Percentiles rank a stretch among this genome's conserved stretches.
These are phyloP conservation scores for Engystomops pustulosus DNA, from an alignment of 2,113 vertebrate species.

Conservation along the genomic window DNA sequence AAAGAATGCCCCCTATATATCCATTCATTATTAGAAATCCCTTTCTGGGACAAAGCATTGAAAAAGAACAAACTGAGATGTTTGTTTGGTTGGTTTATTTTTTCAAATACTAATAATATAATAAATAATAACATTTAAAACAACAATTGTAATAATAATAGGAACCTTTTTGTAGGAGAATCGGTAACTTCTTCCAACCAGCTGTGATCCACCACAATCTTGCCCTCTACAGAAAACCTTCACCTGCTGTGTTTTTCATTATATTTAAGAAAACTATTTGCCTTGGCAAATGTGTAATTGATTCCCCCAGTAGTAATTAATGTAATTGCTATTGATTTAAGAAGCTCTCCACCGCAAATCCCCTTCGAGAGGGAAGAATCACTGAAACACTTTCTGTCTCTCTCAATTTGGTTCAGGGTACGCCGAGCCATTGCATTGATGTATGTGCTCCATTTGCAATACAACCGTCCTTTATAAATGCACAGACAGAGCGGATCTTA, in stretches of 20 bases:
- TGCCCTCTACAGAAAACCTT: neutral
- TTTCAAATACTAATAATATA: neutral
- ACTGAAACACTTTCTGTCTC: conserved; percentile 43
- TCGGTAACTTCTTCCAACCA: neutral
- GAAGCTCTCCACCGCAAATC: conserved; percentile 28
- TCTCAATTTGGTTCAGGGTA: conserved; percentile 41
- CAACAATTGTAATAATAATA: neutral
- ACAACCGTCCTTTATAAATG: conserved; percentile 56
- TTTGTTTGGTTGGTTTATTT: no score
- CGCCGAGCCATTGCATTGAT: conserved; percentile 43
- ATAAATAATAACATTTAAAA: no score
- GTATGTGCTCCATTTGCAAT: conserved; percentile 58
- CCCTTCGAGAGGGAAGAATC: conserved; percentile 17
- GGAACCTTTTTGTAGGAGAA: conserved; percentile 21
- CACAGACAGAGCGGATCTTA: conserved; percentile 48
- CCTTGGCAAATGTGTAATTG: conserved; percentile 52
- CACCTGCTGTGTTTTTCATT: conserved; percentile 46
- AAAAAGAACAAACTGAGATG: no score
- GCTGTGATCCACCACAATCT: conserved; percentile 20
- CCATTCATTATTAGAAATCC: neutral
- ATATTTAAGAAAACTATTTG: conserved; percentile 49
- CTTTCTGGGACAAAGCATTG: no score
- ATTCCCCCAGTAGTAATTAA: conserved; percentile 53
- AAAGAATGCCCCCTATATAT: neutral
- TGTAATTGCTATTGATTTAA: conserved; percentile 59